Evolutionary conservation across 2,113 vertebrate genomes (phyloP), one percentile per base, ranked within the genome.

Genomic region (Amia ocellicauda): DNA sequence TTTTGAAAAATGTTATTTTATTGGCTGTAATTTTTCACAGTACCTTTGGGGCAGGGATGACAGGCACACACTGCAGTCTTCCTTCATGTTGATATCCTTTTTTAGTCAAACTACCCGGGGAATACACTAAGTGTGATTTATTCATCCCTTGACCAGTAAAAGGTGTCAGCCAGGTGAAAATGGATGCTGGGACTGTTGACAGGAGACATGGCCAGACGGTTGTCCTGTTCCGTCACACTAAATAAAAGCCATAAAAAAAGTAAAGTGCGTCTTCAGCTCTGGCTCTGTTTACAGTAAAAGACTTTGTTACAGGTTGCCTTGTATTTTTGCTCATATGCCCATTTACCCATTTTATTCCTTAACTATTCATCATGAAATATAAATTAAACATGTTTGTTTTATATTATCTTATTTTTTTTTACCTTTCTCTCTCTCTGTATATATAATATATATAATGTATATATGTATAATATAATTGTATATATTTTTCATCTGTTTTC

Each of bases 1-100:
- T 83, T 91, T 90, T 97, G 93, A 98, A 95, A 97, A 95, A 95
- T 95, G 91, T 92, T 93, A 91, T 93, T 94, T 94, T 93, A 93
- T 94, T 91, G 86, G 78, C 81, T 80, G 88, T 88, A 90, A 95
- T 98, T 95, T 94, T 95, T 97, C 93, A 93, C 72, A 71, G 82
- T 87, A 92, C 90, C 90, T 82, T 84, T 81, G 90, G 93, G 91
- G 86, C 91, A 79, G 63, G 52, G 61, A 83, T 94, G 94, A 96
- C 94, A 97, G 89, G 80, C 85, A 90, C 90, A 92, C 90, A 88
- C 80, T 91, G 88, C 83, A 89, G 92, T 94, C 91, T 86, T 95
- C 91, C 94, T 97, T 98, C 94, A 93, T 87, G 87, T 91, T 89
- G 87, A 89, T 88, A 88, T 87, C 79, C 85, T 91, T 89, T 93